Evolutionary conservation across 92 coral and sea anemone species (phyloP).

Genomic region (Phenganax marumi): DNA sequence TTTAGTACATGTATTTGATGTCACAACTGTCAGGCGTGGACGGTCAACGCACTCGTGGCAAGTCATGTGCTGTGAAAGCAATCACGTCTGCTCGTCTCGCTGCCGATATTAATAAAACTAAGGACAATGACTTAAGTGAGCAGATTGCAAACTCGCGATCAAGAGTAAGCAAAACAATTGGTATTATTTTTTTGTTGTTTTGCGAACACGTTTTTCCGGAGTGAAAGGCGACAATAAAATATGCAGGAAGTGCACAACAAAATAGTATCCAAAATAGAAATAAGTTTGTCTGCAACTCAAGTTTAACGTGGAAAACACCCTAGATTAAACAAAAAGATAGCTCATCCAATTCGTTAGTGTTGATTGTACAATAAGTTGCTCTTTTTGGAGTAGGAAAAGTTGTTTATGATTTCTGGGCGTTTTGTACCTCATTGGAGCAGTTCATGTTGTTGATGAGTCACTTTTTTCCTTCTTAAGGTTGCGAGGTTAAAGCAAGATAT

Average conservation of each 20-base stretch:
- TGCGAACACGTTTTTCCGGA: no score
- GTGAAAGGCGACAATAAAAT: no score
- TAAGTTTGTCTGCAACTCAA: no score
- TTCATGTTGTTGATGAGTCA: neutral
- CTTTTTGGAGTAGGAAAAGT: no score
- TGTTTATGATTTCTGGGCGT: neutral
- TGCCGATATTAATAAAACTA: slow-evolving; percentile 34
- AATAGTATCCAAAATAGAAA: no score
- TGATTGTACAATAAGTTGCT: no score
- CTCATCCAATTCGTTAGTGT: no score
- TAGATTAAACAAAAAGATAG: no score
- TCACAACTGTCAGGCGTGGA: slow-evolving; percentile 76
- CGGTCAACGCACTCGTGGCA: slow-evolving; percentile 63
- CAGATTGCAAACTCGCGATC: slow-evolving; percentile 86
- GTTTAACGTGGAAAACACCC: no score
- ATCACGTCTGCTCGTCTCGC: slow-evolving; percentile 39
- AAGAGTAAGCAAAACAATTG: slow-evolving; percentile 55
- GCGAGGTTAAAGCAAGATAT: slow-evolving; percentile 79
- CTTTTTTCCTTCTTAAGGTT: slow-evolving; percentile 55
- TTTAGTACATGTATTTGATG: slow-evolving; percentile 72
- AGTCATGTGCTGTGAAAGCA: slow-evolving; percentile 63
- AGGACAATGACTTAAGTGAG: slow-evolving; percentile 73
- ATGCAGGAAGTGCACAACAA: no score
- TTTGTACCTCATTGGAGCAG: neutral
- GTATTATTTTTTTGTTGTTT: no score